Evolutionary conservation across 2,113 vertebrate species (phyloP), one percentile per base, ranked within the genome.

Genomic region (Argyrosomus japonicus): DNA sequence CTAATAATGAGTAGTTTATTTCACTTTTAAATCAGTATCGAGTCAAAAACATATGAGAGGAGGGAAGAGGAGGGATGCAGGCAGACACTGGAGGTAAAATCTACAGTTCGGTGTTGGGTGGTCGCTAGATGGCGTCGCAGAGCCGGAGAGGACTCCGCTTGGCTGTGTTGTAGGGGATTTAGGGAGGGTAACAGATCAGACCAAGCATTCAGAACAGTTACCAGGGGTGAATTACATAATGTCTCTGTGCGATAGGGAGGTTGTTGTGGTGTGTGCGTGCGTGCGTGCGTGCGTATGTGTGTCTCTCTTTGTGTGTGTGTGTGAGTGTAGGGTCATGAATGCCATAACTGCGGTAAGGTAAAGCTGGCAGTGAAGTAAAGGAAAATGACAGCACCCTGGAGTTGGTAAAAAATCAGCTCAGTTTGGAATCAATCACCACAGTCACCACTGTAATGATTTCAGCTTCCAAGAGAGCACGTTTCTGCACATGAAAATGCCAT

Each of bases 61-160:
- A 65, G 43, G 58, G 56, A 68, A 23, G 64, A 36, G 27, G 15
- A 43, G 61, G n/a, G 21, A 69, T 4, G 15, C 18, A 19, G 69
- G 48, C 56, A 82, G 78, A 18, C 68, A 3, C 23, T 15, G 67
- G 18, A 12, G 50, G 50, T 7, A 14, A 4, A 40, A 45, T 29
- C 36, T 25, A 4, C 36, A 51, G 14, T 40, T 25, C 18, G 7
- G 62, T 58, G 61, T 19, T 17, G 29, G 57, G 18, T 32, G 18
- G 87, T 92, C 98, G 91, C 98, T 96, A 98, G 98, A 96, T 98
- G 98, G 97, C 97, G 96, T 95, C 92, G 95, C 95, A 93, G 96
- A 97, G 97, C 96, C 96, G 68, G 84, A 92, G 56, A 94, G 92
- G 84, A 84, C 63, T 72, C 74, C 23, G 62, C 76, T 15, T 14